Base-by-base conservation (phyloP, 2,797 vertebrate species). In the Xiphophorus birchmanni region DNA sequence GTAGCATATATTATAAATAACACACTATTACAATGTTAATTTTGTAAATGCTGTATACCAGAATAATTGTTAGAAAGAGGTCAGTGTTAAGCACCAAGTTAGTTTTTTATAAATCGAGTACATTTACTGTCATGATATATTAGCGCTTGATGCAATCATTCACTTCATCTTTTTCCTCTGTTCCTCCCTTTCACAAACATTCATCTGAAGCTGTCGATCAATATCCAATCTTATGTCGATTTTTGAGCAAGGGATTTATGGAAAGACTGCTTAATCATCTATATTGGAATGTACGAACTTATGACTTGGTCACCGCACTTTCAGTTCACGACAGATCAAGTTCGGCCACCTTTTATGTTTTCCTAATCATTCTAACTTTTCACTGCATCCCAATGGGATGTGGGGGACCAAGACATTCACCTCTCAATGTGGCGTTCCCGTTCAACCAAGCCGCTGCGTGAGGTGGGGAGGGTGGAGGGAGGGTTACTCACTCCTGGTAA, bases 21-120 rank as follows among this genome's bases (percentile, higher is more conserved):
- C 86, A 94, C 93, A 94, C 92, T 94, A 95, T 92, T 93, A 93
- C 85, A 81, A 94, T 94, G 92, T 94, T 92, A 75, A 94, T 95
- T 95, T 95, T 95, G 92, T 94, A 93, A 94, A 94, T 95, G 94
- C 93, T 95, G 93, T 95, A 95, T 93, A 95, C 92, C 92, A 95
- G 93, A 94, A 94, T 92, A 94, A 94, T 94, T 94, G 93, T 93
- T 95, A 95, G 94, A 93, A 89, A 94, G 92, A 93, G 93, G 85
- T 91, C 93, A 87, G 92, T 95, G 94, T 95, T 95, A 89, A 93
- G 93, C 95, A 95, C 94, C 92, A 91, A 87, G 92, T 93, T 95
- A 94, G 94, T 94, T 94, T 95, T 95, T 94, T 93, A 94, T 94
- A 94, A 91, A 92, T 91, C 9, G 78, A 95, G 88, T 94, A 92